Evolutionary conservation across 1,140 invertebrate genomes (phyloP).

Genomic region (Elysia chlorotica): DNA sequence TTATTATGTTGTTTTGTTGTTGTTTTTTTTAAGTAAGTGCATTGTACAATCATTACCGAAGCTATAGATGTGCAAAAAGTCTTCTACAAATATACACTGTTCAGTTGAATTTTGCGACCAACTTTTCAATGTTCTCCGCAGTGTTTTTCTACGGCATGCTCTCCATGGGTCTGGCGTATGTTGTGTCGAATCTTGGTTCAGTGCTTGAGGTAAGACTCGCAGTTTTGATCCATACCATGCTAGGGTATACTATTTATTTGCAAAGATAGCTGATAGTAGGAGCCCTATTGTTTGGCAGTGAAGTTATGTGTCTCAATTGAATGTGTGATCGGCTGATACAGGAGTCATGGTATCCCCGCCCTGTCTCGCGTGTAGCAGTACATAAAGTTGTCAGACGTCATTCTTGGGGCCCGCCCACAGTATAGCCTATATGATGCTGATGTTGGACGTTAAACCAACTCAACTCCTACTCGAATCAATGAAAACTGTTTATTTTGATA

Average conservation of each 20-base stretch:
- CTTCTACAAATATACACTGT: no score
- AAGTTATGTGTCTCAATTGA: not conserved
- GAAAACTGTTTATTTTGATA: no score
- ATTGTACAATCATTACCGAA: no score
- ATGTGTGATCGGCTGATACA: no score
- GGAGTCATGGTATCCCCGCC: not conserved
- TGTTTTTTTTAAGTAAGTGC: no score
- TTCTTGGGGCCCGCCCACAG: not conserved
- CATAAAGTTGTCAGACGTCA: not conserved
- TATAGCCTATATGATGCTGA: not conserved
- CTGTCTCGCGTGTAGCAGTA: not conserved
- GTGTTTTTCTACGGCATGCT: constrained; percentile 34
- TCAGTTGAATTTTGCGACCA: no score
- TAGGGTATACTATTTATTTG: not conserved
- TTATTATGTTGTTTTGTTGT: no score
- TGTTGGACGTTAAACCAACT: not conserved
- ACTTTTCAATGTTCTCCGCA: constrained; percentile 25
- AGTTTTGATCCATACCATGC: not conserved
- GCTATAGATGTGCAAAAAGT: no score
- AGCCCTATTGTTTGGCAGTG: not conserved
- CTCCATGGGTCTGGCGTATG: constrained; percentile 34
- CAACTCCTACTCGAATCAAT: no score
- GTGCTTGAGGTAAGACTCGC: constrained; percentile 35
- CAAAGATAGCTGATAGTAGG: not conserved
- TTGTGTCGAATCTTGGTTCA: constrained; percentile 37